Evolutionary conservation across 2,797 vertebrate genomes (phyloP).

Genomic region (Macrochelys suwanniensis): DNA sequence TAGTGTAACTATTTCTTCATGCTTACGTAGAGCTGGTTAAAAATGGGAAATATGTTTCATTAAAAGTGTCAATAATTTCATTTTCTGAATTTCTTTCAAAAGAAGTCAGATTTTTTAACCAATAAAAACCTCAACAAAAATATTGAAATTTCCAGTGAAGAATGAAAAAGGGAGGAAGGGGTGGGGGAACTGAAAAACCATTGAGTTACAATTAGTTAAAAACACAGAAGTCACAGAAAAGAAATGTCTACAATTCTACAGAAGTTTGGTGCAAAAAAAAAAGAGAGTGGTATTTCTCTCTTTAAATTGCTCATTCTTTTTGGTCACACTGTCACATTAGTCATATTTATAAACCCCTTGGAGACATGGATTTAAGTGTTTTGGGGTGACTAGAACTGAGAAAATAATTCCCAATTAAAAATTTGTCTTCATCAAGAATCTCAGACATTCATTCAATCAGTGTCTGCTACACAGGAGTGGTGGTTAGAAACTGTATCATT

Average conservation of each 20-base stretch:
- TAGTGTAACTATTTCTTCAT: constrained; percentile 63
- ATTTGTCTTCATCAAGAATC: constrained; percentile 57
- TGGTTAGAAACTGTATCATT: constrained; percentile 42
- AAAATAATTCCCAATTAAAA: constrained; percentile 68
- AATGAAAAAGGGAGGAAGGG: neutral
- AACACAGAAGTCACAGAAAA: neutral
- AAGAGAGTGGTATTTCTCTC: neutral
- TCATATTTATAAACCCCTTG: constrained; percentile 67
- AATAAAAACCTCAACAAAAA: neutral
- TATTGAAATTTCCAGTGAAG: neutral
- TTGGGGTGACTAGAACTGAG: constrained; percentile 61
- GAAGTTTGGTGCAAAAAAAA: neutral
- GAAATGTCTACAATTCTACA: neutral
- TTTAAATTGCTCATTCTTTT: neutral
- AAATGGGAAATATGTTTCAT: neutral
- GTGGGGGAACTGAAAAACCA: neutral
- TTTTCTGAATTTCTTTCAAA: neutral
- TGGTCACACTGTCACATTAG: neutral
- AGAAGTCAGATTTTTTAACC: neutral
- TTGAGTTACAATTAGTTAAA: neutral
- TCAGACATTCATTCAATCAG: constrained; percentile 43
- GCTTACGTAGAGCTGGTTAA: constrained; percentile 1
- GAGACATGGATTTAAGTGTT: constrained; percentile 48
- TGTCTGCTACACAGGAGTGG: constrained; percentile 15
- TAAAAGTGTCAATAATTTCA: neutral